Percentiles rank a stretch among this genome's conserved stretches.
Conservation (phyloP, 2,888 invertebrate species). For the Proisotoma minuta region DNA sequence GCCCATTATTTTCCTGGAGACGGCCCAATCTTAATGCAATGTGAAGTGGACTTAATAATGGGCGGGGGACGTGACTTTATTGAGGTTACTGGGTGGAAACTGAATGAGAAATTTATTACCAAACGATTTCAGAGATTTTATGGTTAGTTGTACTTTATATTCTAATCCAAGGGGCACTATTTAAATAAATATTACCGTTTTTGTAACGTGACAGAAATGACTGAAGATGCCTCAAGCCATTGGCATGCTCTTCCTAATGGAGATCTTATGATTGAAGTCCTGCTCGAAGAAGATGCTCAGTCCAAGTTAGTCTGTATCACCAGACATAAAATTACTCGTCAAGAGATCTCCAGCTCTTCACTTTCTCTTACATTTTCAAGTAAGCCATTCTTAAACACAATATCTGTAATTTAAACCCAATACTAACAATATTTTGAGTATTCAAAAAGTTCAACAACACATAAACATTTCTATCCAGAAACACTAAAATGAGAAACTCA, state of each 20-base stretch:
- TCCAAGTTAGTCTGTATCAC: conserved; percentile 38
- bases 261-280: conserved; percentile 40
- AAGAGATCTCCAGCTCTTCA: conserved; percentile 38
- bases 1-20: conserved; percentile 24
- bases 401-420: too few species aligned
- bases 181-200: background rate
- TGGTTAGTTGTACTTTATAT: conserved; percentile 15
- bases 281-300: conserved; percentile 32
- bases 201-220: background rate
- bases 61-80: conserved; percentile 44
- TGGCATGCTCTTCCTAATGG: conserved; percentile 44
- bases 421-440: too few species aligned
- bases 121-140: conserved; percentile 18
- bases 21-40: conserved; percentile 33
- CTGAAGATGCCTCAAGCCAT: conserved; percentile 31
- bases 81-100: conserved; percentile 43
- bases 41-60: conserved; percentile 45
- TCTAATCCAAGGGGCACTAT: background rate
- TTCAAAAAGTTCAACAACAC: too few species aligned
- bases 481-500: too few species aligned
- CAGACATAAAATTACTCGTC: conserved; percentile 41
- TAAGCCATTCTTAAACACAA: too few species aligned
- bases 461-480: too few species aligned
- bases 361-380: conserved; percentile 36
- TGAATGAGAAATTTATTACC: conserved; percentile 32